Conservation (phyloP, 2,888 invertebrate species). For the Mayetiola destructor region DNA sequence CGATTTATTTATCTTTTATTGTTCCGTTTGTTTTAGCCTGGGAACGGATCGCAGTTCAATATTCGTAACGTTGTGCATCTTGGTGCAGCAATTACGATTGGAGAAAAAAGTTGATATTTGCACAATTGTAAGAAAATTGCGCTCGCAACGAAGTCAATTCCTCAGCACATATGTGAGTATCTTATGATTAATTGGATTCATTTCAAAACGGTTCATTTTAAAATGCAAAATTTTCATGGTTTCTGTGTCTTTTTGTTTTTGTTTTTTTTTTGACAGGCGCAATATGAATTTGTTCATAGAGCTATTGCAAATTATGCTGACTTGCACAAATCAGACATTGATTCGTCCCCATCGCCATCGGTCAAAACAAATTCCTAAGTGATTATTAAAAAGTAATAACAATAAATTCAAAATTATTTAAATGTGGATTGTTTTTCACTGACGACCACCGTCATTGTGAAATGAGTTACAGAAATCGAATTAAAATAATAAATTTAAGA, state of each 20-base stretch:
- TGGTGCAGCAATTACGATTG: constrained; percentile 68
- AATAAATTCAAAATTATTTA: neutral
- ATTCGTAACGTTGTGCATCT: constrained; percentile 74
- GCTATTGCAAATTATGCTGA: constrained; percentile 81
- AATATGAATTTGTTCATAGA: constrained; percentile 86
- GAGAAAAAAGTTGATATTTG: constrained; percentile 80
- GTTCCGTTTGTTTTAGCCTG: constrained; percentile 36
- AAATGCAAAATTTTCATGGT: too few species aligned
- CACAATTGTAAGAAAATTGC: constrained; percentile 65
- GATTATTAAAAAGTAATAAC: neutral
- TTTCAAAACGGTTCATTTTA: too few species aligned
- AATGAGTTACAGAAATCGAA: neutral
- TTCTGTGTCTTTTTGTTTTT: neutral
- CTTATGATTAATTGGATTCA: constrained; percentile 8
- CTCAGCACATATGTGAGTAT: constrained; percentile 49
- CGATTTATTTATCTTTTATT: neutral
- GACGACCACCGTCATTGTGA: too few species aligned
- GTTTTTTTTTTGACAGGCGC: constrained; percentile 47
- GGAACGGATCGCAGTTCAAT: constrained; percentile 82
- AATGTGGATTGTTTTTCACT: neutral
- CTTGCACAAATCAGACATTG: constrained; percentile 53
- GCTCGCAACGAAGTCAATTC: constrained; percentile 70
- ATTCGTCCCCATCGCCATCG: constrained; percentile 22
- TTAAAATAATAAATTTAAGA: neutral
- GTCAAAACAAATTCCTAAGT: neutral